Evolutionary conservation across 1,140 invertebrate species (phyloP).

Genomic region (Trichomalopsis sarcophagae): DNA sequence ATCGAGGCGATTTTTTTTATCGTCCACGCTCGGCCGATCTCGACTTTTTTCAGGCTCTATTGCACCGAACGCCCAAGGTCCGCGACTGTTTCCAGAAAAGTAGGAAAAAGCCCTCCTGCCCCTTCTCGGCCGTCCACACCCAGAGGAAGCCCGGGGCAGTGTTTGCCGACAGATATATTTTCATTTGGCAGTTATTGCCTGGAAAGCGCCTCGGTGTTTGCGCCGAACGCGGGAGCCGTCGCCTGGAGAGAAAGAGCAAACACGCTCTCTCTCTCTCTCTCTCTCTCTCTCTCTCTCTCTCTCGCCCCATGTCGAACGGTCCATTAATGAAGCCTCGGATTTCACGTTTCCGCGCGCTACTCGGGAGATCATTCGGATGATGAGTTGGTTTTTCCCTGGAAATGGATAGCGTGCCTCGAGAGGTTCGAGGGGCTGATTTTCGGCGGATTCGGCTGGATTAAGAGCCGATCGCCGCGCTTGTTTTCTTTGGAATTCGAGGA

Average conservation of each 20-base stretch:
- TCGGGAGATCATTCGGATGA: neutral
- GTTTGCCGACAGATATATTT: conserved; percentile 75
- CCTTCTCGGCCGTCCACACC: neutral
- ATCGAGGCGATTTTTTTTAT: conserved; percentile 51
- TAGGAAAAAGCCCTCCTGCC: neutral
- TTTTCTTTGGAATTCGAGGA: neutral
- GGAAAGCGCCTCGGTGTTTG: conserved; percentile 53
- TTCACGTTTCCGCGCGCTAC: conserved; percentile 62
- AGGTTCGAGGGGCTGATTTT: neutral
- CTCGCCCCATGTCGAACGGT: conserved; percentile 51
- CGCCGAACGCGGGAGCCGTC: conserved; percentile 36
- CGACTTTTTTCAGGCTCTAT: conserved; percentile 34
- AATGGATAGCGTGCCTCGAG: conserved; percentile 12
- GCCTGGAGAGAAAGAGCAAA: conserved; percentile 30
- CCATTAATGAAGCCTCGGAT: conserved; percentile 73
- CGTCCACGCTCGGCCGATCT: conserved; percentile 45
- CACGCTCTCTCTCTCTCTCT: neutral
- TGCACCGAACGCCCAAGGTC: no score
- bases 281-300: neutral
- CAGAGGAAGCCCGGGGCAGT: conserved; percentile 50
- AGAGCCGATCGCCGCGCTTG: neutral
- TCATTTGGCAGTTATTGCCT: conserved; percentile 75
- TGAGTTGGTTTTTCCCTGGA: conserved; percentile 6
- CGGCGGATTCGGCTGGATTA: neutral
- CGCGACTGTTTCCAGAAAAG: no score